Base-by-base conservation (phyloP, 2,888 invertebrate genomes). In the Macaria liturata region DNA sequence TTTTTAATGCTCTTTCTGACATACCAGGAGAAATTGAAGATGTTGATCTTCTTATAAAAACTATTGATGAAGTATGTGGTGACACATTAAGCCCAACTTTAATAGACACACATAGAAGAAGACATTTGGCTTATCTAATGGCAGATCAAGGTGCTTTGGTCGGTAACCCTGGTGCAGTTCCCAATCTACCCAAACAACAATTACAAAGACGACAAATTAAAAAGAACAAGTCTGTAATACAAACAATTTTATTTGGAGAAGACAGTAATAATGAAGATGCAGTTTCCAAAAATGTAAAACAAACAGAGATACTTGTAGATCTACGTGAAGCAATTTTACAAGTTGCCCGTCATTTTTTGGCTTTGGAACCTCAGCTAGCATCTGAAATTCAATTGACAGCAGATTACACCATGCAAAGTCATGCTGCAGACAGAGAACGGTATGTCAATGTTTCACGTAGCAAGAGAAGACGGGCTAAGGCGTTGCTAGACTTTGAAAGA, bases 281-380 rank as follows among this genome's bases (percentile, higher is more conserved):
- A 9, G 96, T 98, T 80, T 97, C 96, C 62, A 99, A 99, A 87
- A 99, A 99, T 92, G 97, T 99, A 52, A 95, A 97, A 64, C 99
- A 99, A 91, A 99, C 99, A 71, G 99, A 99, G 93, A 96, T 99
- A 75, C 92, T 99, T 67, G 98, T 99, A n/a, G 99, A 99, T 91
- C 93, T 99, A 53, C 94, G 99, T 69, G 99, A 99, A 91, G 97
- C 98, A 37, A 98, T 99, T 70, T 91, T 98, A 54, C 98, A 94
- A 92, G 94, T 95, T 48, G 97, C 98, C 31, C 93, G 98, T 37
- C 99, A 99, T 90, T 99, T 99, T 86, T 94, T 98, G 67, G 96
- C 97, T 59, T 94, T 98, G 45, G 98, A 99, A 89, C 97, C 98
- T 40, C 97, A 97, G 88, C 86, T 97, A 67, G 93, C 93, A 51